A percentile compares a stretch with the other conserved stretches of the same genome.
phyloP scores from a whole-genome alignment of 2,888 invertebrate genomes.

The Capitulum mitella region DNA sequence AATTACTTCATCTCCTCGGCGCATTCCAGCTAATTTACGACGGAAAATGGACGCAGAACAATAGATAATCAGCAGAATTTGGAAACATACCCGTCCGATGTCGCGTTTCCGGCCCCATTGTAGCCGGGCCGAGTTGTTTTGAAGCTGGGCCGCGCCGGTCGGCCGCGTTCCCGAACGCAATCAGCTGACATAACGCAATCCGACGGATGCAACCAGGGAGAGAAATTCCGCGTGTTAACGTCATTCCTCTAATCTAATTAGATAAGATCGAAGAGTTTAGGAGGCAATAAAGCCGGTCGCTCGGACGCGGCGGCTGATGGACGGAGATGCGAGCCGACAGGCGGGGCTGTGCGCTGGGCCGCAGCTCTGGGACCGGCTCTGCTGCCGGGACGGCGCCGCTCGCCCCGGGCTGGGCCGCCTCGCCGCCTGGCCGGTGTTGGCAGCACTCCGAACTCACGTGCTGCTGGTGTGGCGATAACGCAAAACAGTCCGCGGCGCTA shows the following conservation, averaged over 20 bases:
- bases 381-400: too few species aligned
- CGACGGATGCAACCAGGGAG: background rate
- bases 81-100: background rate
- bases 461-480: too few species aligned
- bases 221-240: slow-evolving; percentile 11
- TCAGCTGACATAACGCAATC: background rate
- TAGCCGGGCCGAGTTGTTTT: slow-evolving; percentile 1
- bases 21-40: slow-evolving; percentile 21
- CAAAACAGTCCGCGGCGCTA: too few species aligned
- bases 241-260: slow-evolving; percentile 19
- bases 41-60: slow-evolving; percentile 15
- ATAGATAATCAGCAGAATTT: slow-evolving; percentile 9
- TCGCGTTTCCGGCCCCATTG: slow-evolving; percentile 17
- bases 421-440: too few species aligned
- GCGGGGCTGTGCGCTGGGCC: too few species aligned
- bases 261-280: slow-evolving; percentile 22
- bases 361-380: too few species aligned
- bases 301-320: background rate
- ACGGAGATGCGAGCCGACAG: background rate
- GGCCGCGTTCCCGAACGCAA: background rate
- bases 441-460: too few species aligned
- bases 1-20: slow-evolving; percentile 5
- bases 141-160: background rate
- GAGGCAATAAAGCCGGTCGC: background rate
- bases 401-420: too few species aligned